Evolutionary conservation across 2,888 invertebrate species (phyloP).

Genomic region (Erebia palarica): DNA sequence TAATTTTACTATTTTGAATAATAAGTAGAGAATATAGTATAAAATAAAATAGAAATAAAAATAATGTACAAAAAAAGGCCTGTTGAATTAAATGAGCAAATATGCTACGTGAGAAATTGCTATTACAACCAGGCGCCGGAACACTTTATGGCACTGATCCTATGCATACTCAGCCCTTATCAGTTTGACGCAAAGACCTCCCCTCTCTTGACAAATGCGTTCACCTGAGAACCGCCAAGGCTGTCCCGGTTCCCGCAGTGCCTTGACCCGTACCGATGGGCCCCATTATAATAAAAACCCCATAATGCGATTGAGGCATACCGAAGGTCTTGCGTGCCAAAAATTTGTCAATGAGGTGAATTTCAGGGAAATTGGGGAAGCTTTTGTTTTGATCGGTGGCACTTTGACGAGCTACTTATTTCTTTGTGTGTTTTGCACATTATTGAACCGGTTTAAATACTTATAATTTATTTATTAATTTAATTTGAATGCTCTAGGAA

Average conservation of each 20-base stretch:
- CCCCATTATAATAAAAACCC: conserved; percentile 47
- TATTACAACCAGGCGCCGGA: not conserved
- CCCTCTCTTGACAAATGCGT: conserved; percentile 14
- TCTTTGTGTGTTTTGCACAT: not conserved
- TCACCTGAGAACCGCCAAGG: conserved; percentile 26
- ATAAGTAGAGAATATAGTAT: too few species aligned
- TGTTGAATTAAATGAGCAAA: not conserved
- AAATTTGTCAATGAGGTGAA: conserved; percentile 52
- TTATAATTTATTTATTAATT: too few species aligned
- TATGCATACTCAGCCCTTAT: conserved; percentile 14
- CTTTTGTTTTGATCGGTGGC: conserved; percentile 20
- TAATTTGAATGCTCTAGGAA: too few species aligned
- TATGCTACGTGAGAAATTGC: not conserved
- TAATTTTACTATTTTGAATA: too few species aligned
- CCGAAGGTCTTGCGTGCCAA: conserved; percentile 50
- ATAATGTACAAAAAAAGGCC: too few species aligned
- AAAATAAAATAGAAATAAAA: too few species aligned
- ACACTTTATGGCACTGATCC: not conserved
- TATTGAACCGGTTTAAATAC: too few species aligned
- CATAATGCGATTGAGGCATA: conserved; percentile 47
- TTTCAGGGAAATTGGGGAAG: conserved; percentile 18
- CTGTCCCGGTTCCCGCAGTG: conserved; percentile 40
- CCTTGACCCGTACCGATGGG: conserved; percentile 56
- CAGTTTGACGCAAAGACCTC: conserved; percentile 8
- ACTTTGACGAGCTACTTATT: not conserved